Conservation (phyloP, 2,888 invertebrate genomes). For the Antheraea yamamai region DNA sequence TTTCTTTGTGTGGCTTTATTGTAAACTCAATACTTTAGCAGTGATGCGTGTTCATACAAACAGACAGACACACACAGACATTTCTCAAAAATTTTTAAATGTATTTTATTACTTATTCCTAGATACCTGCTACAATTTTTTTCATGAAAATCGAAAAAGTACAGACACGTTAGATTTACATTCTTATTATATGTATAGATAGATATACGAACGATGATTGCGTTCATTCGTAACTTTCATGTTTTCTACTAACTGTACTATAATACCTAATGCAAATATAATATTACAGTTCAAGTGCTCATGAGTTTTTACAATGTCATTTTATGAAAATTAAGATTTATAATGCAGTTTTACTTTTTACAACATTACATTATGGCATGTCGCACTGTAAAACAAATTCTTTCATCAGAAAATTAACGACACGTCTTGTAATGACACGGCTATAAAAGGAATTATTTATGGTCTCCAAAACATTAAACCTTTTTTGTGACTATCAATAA, state of each 20-base stretch:
- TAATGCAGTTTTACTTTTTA: neutral
- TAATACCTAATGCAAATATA: neutral
- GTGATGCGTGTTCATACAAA: too few species aligned
- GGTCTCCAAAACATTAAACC: conserved; percentile 46
- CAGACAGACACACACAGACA: too few species aligned
- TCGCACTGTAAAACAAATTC: neutral
- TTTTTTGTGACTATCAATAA: conserved; percentile 17
- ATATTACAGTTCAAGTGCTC: neutral
- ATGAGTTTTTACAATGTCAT: neutral
- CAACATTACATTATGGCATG: neutral
- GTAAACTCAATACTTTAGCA: too few species aligned
- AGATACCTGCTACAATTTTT: too few species aligned
- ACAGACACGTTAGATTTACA: too few species aligned
- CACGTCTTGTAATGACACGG: conserved; percentile 37
- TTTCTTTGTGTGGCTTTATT: too few species aligned
- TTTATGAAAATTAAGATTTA: neutral
- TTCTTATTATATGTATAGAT: too few species aligned
- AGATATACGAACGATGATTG: neutral
- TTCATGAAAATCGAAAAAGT: too few species aligned
- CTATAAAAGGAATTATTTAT: conserved; percentile 59
- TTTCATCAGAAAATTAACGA: conserved; percentile 16
- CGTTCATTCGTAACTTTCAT: neutral
- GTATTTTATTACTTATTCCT: too few species aligned
- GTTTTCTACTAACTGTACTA: neutral
- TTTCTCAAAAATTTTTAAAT: too few species aligned